Conservation (phyloP, 92 coral and sea anemone species). For the Zoanthus gigantus region DNA sequence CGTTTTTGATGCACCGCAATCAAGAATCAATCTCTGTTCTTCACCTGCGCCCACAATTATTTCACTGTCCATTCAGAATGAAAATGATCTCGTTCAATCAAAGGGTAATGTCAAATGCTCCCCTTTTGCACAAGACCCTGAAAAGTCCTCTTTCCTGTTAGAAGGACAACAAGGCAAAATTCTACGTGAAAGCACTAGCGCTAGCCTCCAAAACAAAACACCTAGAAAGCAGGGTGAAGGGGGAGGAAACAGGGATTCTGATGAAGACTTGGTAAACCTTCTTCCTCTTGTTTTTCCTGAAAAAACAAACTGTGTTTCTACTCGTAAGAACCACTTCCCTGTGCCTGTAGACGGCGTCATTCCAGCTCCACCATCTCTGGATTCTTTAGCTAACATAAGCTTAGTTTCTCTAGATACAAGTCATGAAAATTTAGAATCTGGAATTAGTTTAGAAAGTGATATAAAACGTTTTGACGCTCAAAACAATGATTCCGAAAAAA, state of each 20-base stretch:
- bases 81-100: background rate
- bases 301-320: background rate
- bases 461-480: background rate
- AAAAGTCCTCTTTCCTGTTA: background rate
- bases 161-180: background rate
- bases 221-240: background rate
- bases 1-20: slow-evolving; percentile 24
- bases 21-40: background rate
- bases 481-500: background rate
- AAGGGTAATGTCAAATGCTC: background rate
- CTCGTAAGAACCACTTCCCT: background rate
- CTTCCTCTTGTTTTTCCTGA: slow-evolving; percentile 44
- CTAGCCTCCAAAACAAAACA: background rate
- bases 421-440: slow-evolving; percentile 1
- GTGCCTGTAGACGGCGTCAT: slow-evolving; percentile 21
- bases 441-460: background rate
- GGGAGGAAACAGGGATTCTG: background rate
- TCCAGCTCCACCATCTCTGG: slow-evolving; percentile 85
- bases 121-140: background rate
- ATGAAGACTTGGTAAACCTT: slow-evolving; percentile 34
- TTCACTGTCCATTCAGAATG: background rate
- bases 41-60: background rate
- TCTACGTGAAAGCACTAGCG: background rate
- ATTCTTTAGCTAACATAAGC: slow-evolving; percentile 66
- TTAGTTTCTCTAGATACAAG: slow-evolving; percentile 46